Conservation (phyloP, 2,797 vertebrate genomes). For the Morelia viridis region DNA sequence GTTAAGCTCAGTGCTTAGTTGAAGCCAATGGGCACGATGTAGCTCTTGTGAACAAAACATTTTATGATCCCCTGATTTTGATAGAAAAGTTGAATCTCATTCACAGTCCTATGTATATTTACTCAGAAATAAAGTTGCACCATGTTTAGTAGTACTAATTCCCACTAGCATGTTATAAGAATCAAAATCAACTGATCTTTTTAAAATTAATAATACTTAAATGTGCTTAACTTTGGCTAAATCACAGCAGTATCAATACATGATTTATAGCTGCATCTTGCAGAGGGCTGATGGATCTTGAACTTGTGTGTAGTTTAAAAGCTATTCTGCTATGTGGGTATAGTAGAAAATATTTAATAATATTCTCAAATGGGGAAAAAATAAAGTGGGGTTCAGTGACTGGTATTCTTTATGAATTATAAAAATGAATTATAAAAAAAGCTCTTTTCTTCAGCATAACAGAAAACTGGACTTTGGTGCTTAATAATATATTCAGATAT, state of each 20-base stretch:
- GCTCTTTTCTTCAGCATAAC: neutral
- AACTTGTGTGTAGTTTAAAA: neutral
- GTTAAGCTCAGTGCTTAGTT: neutral
- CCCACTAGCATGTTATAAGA: neutral
- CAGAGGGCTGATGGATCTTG: neutral
- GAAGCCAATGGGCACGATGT: neutral
- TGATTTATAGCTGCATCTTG: neutral
- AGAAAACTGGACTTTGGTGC: neutral
- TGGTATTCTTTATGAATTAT: neutral
- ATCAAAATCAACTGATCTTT: neutral
- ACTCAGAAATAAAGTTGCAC: neutral
- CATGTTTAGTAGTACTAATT: neutral
- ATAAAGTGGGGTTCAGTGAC: neutral
- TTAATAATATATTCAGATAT: neutral
- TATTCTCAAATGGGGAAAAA: neutral
- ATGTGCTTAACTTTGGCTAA: neutral
- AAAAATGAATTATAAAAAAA: neutral
- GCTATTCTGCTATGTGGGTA: neutral
- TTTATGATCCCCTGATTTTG: neutral
- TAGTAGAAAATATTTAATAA: neutral
- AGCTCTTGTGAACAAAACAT: neutral
- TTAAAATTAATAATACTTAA: neutral
- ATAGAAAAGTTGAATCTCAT: neutral
- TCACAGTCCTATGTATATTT: neutral
- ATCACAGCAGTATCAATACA: neutral